Percentiles rank a stretch among this genome's conserved stretches.
Conservation (phyloP, 2,113 vertebrate genomes). For the Genyomyrus donnyi region DNA sequence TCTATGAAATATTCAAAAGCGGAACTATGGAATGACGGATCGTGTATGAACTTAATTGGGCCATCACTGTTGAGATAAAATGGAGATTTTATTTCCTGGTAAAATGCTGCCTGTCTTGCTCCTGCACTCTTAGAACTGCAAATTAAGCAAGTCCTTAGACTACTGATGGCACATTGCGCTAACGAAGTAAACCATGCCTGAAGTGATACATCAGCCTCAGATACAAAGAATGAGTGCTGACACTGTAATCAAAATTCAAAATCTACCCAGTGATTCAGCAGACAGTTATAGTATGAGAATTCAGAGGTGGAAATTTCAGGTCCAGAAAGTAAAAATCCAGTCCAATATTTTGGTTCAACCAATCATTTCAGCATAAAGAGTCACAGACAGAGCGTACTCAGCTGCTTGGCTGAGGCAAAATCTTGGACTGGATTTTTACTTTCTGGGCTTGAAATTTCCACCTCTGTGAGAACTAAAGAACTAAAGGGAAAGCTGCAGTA, state of each 20-base stretch:
- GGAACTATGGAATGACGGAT: conserved; percentile 42
- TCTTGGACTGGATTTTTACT: too few relatives aligned
- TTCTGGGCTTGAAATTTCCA: too few relatives aligned
- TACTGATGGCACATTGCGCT: not conserved
- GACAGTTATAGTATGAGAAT: not conserved
- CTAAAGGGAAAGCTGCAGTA: not conserved
- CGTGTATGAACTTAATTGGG: conserved; percentile 56
- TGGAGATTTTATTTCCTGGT: conserved; percentile 53
- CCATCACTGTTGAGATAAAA: conserved; percentile 27
- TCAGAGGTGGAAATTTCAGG: too few relatives aligned
- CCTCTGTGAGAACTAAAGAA: too few relatives aligned
- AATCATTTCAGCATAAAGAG: too few relatives aligned
- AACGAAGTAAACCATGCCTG: not conserved
- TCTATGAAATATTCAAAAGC: conserved; percentile 54
- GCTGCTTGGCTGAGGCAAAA: too few relatives aligned
- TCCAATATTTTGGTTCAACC: too few relatives aligned
- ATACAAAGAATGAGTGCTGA: not conserved
- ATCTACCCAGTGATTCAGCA: not conserved
- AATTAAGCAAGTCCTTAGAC: conserved; percentile 26
- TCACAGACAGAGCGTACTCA: too few relatives aligned
- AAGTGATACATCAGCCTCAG: not conserved
- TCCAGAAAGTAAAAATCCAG: too few relatives aligned
- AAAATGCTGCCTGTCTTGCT: conserved; percentile 42
- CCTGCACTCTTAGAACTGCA: conserved; percentile 38
- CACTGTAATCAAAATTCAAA: conserved; percentile 8